Evolutionary conservation across 2,113 vertebrate genomes (phyloP).

Genomic region (Upupa epops): DNA sequence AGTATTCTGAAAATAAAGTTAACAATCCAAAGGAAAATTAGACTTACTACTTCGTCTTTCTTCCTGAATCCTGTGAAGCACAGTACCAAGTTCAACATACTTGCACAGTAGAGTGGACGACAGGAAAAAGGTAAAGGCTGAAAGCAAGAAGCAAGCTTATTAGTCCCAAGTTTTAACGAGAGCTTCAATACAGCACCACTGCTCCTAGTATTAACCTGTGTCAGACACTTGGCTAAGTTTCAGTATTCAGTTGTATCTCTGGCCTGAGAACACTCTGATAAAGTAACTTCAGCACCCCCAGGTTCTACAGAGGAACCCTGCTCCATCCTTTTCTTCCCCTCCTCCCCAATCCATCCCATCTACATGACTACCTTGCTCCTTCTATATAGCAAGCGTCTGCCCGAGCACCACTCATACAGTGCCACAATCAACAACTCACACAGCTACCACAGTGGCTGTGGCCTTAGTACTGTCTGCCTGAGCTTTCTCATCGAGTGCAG

Average conservation of each 20-base stretch:
- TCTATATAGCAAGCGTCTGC: too few species aligned
- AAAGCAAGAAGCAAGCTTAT: not conserved
- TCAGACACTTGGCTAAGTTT: not conserved
- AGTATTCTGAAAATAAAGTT: not conserved
- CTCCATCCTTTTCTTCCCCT: not conserved
- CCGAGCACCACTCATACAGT: too few species aligned
- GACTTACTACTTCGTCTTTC: slow-evolving; percentile 95
- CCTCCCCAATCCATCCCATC: not conserved
- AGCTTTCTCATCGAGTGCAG: accelerated
- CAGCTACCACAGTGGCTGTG: not conserved
- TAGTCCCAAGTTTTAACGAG: not conserved
- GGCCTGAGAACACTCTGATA: not conserved
- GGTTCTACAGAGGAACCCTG: not conserved
- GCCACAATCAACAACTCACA: not conserved
- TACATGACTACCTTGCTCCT: accelerated
- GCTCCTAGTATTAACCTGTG: not conserved
- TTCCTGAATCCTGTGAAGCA: slow-evolving; percentile 97
- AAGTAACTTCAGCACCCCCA: not conserved
- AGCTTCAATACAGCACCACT: not conserved
- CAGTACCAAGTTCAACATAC: slow-evolving; percentile 91
- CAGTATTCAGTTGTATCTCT: not conserved
- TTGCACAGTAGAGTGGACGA: slow-evolving; percentile 90
- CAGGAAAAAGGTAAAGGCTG: slow-evolving; percentile 92
- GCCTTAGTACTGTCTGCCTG: not conserved
- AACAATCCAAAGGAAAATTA: not conserved